These are phyloP conservation scores for Chrysodeixis includens DNA, from an alignment of 2,888 invertebrate genomes.

Conservation along the genomic window DNA sequence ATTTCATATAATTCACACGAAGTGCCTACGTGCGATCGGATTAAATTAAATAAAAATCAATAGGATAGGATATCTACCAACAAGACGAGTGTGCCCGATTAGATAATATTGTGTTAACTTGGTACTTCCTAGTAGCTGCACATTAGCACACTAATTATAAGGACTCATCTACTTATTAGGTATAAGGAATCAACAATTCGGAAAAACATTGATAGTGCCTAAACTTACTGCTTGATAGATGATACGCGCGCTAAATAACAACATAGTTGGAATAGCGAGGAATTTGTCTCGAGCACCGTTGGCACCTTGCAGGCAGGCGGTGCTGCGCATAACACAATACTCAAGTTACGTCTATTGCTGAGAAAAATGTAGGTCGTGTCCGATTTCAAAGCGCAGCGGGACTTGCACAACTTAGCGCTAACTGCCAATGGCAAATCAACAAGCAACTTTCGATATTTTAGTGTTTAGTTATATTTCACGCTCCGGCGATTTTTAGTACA, in stretches of 20 bases:
- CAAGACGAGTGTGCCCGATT: constrained; percentile 18
- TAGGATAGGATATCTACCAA: constrained; percentile 19
- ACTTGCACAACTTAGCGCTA: constrained; percentile 72
- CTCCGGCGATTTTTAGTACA: constrained; percentile 21
- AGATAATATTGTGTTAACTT: constrained; percentile 9
- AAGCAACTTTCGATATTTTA: constrained; percentile 60
- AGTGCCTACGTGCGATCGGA: constrained; percentile 7
- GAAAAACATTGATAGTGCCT: constrained; percentile 5
- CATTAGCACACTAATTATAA: background rate
- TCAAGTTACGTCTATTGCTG: constrained; percentile 79
- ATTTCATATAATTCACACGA: too few species aligned
- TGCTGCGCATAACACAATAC: constrained; percentile 69
- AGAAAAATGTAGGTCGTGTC: constrained; percentile 84
- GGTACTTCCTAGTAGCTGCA: background rate
- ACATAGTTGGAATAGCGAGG: constrained; percentile 30
- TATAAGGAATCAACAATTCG: constrained; percentile 30
- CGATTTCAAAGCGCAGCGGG: constrained; percentile 80
- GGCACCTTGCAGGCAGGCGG: constrained; percentile 40
- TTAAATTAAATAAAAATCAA: constrained; percentile 23
- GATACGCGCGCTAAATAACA: constrained; percentile 22
- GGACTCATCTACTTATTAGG: too few species aligned
- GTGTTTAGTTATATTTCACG: constrained; percentile 42
- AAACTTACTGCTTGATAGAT: constrained; percentile 13
- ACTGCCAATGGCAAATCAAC: constrained; percentile 63
- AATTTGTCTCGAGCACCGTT: constrained; percentile 35